Evolutionary conservation across 2,888 invertebrate species (phyloP), one percentile per base, ranked within the genome.

Genomic region (Arctia plantaginis): DNA sequence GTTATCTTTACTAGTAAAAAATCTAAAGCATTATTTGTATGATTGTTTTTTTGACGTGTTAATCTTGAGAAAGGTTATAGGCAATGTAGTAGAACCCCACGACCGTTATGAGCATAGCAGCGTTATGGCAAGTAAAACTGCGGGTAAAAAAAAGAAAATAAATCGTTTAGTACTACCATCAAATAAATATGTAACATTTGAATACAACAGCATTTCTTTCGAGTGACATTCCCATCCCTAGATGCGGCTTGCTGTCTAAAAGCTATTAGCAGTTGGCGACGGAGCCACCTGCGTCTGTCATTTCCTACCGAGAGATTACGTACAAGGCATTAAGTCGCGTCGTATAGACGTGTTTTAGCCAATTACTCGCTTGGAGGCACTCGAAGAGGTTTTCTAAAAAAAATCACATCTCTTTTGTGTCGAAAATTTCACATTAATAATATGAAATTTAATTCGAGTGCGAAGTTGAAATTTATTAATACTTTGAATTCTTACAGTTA

Each of bases 291-390:
- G 90, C 91, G 92, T 89, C 94, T 92, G 95, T 94, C 95, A 94
- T 95, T 95, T 94, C 94, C 94, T 92, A 87, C 89, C 81, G 85
- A 92, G 92, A 94, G 94, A 95, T 94, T 94, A 94, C 93, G 89
- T 90, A 90, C 90, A 89, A 84, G 85, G 86, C 90, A 90, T 90
- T 90, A 89, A 87, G 81, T 77, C 74, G 75, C 80, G 76, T 79
- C 77, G 79, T 84, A 80, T 79, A 78, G 79, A 81, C 76, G 78
- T 82, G 82, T 81, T 86, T 87, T 74, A 84, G 78, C 85, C 87
- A 87, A 88, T 89, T 88, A 88, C 83, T 78, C 77, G 75, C 77
- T 71, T 72, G 71, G 77, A 81, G 51, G 62, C 64, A 64, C 64
- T 64, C 41, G 18, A 44, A 68, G 47, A 47, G 67, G 64, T 55